Evolutionary conservation across 2,797 vertebrate genomes (phyloP), one percentile per base, ranked within the genome.

Genomic region (Amniataba percoides): DNA sequence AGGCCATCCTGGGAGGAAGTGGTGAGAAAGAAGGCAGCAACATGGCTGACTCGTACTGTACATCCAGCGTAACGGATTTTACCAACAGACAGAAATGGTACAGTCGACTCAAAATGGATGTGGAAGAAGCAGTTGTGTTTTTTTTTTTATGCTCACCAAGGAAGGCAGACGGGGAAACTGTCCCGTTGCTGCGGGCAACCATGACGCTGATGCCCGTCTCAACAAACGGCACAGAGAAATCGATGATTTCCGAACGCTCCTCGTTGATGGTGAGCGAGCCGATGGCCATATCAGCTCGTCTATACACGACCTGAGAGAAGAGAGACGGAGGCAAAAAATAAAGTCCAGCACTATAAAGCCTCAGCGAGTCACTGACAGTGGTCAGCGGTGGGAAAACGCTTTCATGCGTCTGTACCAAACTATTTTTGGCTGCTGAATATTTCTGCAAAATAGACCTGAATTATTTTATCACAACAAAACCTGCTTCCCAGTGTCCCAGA

Each of bases 181-280:
- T 99, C 78, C 98, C 98, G 0, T 99, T 99, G 94, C 98, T 99
- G 48, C 98, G 95, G 11, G 98, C 97, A 23, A 99, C 98, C 97
- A 99, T 98, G 72, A 99, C 98, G 0, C 98, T 99, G 94, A 99
- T 99, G 74, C 98, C 98, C 0, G 98, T 99, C 92, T 99, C 98
- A 66, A 99, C 98, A 1, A 99, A 99, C 73, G 98, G 98, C 83
- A 99, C 98, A 0, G 97, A 99, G 95, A 99, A 99, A 89, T 99
- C 98, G 56, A 99, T 97, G 5, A 99, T 97, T 91, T 99, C 98
- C 0, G 98, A 99, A 27, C 98, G 97, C 81, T 99, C 98, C 84
- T 99, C 98, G 0, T 99, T 99, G 92, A 99, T 99, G 55, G 98
- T 99, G 74, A 99, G 97, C 2, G 98, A 99, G 66, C 98, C 98